A percentile compares a stretch with the other conserved stretches of the same genome.
Evolutionary conservation across 2,797 vertebrate species (phyloP).

Genomic region (Selene dorsalis): DNA sequence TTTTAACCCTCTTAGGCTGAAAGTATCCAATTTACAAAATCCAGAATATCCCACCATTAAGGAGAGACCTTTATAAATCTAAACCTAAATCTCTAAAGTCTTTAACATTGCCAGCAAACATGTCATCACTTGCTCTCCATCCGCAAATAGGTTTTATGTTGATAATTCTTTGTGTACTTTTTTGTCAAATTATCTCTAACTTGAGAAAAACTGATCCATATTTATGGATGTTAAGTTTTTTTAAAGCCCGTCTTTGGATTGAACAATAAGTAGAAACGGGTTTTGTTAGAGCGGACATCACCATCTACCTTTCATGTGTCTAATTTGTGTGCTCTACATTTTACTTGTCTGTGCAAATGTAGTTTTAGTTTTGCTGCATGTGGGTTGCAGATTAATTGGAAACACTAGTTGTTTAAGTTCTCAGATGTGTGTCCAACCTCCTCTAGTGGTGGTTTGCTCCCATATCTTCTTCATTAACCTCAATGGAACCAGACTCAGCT

Average conservation of each 20-base stretch:
- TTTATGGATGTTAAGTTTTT: not conserved
- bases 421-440: constrained; percentile 18
- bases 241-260: not conserved
- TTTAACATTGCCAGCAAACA: not conserved
- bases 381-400: not conserved
- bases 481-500: not conserved
- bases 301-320: not conserved
- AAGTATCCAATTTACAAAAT: too few species aligned
- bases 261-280: not conserved
- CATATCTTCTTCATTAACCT: not conserved
- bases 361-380: not conserved
- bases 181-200: not conserved
- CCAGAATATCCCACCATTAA: too few species aligned
- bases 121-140: not conserved
- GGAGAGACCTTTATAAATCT: not conserved
- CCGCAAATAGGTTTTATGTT: not conserved
- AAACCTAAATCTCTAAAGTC: not conserved
- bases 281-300: not conserved
- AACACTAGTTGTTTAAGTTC: not conserved
- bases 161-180: not conserved
- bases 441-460: constrained; percentile 16
- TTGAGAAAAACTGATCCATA: not conserved
- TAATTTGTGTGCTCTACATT: not conserved
- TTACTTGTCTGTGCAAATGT: not conserved
- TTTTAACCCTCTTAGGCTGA: too few species aligned